These are phyloP conservation scores for Peromyscus eremicus DNA, from an alignment of 2,797 vertebrate genomes.

Conservation along the genomic window DNA sequence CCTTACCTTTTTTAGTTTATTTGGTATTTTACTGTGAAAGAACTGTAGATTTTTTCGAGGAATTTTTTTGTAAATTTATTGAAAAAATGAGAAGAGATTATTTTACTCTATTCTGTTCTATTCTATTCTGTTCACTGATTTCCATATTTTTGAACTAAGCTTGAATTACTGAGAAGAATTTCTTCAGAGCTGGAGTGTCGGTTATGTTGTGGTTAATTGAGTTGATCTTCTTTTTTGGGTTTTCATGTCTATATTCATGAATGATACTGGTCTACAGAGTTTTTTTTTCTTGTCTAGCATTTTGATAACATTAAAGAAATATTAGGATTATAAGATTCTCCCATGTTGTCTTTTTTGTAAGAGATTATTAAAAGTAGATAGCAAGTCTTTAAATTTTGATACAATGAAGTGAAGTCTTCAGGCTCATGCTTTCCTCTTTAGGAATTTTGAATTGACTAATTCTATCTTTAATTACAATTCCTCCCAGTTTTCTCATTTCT, in stretches of 20 bases:
- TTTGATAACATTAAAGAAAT: neutral
- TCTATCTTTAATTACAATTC: neutral
- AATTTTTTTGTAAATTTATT: neutral
- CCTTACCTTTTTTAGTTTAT: neutral
- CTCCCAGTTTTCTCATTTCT: neutral
- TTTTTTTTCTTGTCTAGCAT: neutral
- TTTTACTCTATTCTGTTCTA: neutral
- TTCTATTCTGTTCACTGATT: neutral
- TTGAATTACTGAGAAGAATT: neutral
- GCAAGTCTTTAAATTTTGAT: neutral
- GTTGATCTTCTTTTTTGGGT: neutral
- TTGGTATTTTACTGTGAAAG: neutral
- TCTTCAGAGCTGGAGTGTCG: neutral
- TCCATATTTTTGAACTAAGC: neutral
- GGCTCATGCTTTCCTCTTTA: neutral
- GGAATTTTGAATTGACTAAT: neutral
- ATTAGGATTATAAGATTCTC: neutral
- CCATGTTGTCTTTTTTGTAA: neutral
- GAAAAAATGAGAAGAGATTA: neutral
- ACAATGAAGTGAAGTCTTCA: neutral
- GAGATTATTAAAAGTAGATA: neutral
- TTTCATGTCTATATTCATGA: neutral
- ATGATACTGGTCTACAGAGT: neutral
- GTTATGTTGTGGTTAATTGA: neutral
- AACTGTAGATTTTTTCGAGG: neutral